Conservation (phyloP, 1,140 invertebrate genomes). For the Calephelis virginiensis region DNA sequence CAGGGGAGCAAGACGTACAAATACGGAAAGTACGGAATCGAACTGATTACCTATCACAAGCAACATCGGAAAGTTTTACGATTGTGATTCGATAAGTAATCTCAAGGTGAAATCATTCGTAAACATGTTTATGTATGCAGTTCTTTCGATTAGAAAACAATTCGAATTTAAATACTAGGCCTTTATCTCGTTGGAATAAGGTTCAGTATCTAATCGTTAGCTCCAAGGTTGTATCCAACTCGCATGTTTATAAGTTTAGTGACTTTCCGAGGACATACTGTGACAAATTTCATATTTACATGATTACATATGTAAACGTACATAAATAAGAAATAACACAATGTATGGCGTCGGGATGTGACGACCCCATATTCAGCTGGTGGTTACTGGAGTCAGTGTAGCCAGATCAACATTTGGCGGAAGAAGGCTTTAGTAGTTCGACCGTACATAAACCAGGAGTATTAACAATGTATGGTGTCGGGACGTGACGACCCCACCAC, state of each 20-base stretch:
- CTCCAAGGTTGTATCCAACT: conserved; percentile 3
- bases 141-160: conserved; percentile 11
- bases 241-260: conserved; percentile 10
- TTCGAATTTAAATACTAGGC: conserved; percentile 2
- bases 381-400: too few species aligned
- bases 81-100: conserved; percentile 16
- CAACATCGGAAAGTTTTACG: background rate
- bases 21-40: background rate
- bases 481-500: too few species aligned
- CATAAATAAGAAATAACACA: too few species aligned
- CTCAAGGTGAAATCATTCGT: conserved; percentile 24
- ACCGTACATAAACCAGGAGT: too few species aligned
- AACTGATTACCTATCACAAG: conserved; percentile 1
- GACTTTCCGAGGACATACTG: background rate
- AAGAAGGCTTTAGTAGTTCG: too few species aligned
- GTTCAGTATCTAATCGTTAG: background rate
- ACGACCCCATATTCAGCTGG: too few species aligned
- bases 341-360: too few species aligned
- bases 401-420: too few species aligned
- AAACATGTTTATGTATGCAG: conserved; percentile 28
- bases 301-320: too few species aligned
- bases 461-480: too few species aligned
- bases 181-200: background rate
- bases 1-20: too few species aligned
- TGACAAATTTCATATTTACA: too few species aligned